A percentile compares a stretch with the other conserved stretches of the same genome.
Conservation (phyloP, 2,888 invertebrate genomes). For the Trissoscelio sp. region DNA sequence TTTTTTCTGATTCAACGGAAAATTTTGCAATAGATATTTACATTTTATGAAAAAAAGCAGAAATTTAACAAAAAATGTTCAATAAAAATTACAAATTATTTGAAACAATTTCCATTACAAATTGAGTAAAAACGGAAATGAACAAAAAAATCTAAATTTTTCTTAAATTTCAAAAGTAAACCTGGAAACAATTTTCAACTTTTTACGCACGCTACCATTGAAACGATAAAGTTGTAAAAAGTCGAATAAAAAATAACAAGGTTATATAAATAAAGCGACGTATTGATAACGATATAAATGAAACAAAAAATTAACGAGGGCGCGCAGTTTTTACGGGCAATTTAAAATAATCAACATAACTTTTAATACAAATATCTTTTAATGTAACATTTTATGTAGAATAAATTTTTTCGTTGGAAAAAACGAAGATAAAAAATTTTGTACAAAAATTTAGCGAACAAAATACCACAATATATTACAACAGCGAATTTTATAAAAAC, state of each 20-base stretch:
- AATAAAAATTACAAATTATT: not conserved
- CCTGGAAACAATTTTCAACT: not conserved
- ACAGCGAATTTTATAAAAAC: slow-evolving; percentile 11
- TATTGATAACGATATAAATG: not conserved
- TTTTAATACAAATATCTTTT: slow-evolving; percentile 48
- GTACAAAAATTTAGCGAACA: slow-evolving; percentile 33
- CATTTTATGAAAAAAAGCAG: not conserved
- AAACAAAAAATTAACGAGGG: slow-evolving; percentile 16
- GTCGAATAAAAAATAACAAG: not conserved
- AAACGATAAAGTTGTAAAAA: slow-evolving; percentile 9
- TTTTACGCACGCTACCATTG: not conserved
- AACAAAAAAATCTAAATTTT: not conserved
- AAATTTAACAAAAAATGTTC: not conserved
- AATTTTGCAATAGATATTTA: not conserved
- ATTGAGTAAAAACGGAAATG: not conserved
- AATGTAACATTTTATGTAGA: slow-evolving; percentile 48
- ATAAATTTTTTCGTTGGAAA: slow-evolving; percentile 12
- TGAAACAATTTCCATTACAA: not conserved
- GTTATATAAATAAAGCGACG: slow-evolving; percentile 1
- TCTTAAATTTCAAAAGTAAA: not conserved
- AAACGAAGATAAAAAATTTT: slow-evolving; percentile 6
- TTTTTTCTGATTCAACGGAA: not conserved
- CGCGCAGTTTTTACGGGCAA: not conserved
- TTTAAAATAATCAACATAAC: slow-evolving; percentile 3
- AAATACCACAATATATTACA: slow-evolving; percentile 44